These are phyloP conservation scores for Leptura quadrifasciata DNA, from an alignment of 2,888 invertebrate species.

Conservation along the genomic window DNA sequence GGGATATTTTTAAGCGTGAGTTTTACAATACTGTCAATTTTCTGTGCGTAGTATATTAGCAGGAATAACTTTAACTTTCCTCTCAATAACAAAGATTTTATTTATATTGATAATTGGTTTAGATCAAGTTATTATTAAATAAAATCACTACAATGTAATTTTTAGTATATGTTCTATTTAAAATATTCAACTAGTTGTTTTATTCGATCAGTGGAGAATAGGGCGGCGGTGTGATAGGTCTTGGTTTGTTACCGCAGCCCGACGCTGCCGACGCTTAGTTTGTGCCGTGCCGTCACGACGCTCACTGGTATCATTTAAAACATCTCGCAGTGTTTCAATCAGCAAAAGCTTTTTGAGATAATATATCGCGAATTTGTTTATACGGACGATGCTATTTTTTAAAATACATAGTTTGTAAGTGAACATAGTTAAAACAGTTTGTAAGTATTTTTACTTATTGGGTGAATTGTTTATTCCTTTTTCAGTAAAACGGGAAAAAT, in stretches of 20 bases:
- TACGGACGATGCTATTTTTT: not conserved
- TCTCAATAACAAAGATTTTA: too few species aligned
- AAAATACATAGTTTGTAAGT: slow-evolving; percentile 3
- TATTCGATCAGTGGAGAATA: slow-evolving; percentile 1
- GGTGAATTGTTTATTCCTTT: too few species aligned
- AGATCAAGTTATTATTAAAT: too few species aligned
- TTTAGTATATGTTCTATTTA: not conserved
- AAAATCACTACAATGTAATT: not conserved
- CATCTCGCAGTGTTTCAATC: not conserved
- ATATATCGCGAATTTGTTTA: not conserved
- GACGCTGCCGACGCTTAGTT: slow-evolving; percentile 39
- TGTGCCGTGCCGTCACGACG: slow-evolving; percentile 41
- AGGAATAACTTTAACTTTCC: too few species aligned
- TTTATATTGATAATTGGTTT: too few species aligned
- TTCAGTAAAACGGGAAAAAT: too few species aligned
- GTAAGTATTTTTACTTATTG: not conserved
- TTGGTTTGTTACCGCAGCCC: slow-evolving; percentile 29
- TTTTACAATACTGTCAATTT: too few species aligned
- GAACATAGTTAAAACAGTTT: not conserved
- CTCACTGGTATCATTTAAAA: slow-evolving; percentile 38
- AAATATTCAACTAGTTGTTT: slow-evolving; percentile 12
- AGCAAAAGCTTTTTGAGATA: slow-evolving; percentile 8
- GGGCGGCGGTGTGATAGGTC: slow-evolving; percentile 34
- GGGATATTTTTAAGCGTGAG: too few species aligned
- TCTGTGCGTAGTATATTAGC: too few species aligned